These are phyloP conservation scores for Drosophila paulistorum DNA, from an alignment of 1,140 invertebrate species.

Conservation along the genomic window DNA sequence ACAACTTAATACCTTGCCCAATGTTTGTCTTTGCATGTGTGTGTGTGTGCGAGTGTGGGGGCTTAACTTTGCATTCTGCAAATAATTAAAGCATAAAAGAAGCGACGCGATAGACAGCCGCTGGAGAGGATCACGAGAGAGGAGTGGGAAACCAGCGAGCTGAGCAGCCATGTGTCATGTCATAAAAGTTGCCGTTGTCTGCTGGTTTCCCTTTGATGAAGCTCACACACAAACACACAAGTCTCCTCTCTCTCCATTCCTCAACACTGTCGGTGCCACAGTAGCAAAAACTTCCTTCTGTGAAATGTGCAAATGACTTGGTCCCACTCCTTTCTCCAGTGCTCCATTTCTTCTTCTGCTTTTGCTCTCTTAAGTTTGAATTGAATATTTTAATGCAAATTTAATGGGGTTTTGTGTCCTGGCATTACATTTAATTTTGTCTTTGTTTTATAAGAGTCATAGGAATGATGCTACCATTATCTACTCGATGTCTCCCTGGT, in stretches of 20 bases:
- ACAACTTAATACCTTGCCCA: constrained; percentile 74
- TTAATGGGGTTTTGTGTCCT: constrained; percentile 63
- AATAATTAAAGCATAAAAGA: constrained; percentile 78
- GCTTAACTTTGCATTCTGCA: constrained; percentile 76
- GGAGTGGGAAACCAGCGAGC: constrained; percentile 30
- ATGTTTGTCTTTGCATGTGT: constrained; percentile 43
- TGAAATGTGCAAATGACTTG: constrained; percentile 54
- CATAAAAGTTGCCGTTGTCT: constrained; percentile 59
- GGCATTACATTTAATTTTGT: constrained; percentile 66
- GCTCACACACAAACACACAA: constrained; percentile 20
- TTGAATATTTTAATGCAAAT: constrained; percentile 80
- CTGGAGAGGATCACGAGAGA: not conserved
- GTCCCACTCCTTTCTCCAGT: not conserved
- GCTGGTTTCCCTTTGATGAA: constrained; percentile 57
- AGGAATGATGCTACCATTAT: constrained; percentile 17
- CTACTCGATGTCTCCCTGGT: constrained; percentile 36
- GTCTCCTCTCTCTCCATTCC: not conserved
- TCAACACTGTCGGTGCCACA: not conserved
- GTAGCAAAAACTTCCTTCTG: constrained; percentile 57
- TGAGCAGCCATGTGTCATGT: constrained; percentile 64
- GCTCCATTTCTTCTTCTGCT: not conserved
- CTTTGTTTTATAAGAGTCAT: constrained; percentile 41
- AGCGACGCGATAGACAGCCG: constrained; percentile 35
- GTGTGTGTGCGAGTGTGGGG: constrained; percentile 36
- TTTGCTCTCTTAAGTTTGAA: constrained; percentile 39